phyloP scores from a whole-genome alignment of 2,888 invertebrate genomes.

The Agonopterix arenella region DNA sequence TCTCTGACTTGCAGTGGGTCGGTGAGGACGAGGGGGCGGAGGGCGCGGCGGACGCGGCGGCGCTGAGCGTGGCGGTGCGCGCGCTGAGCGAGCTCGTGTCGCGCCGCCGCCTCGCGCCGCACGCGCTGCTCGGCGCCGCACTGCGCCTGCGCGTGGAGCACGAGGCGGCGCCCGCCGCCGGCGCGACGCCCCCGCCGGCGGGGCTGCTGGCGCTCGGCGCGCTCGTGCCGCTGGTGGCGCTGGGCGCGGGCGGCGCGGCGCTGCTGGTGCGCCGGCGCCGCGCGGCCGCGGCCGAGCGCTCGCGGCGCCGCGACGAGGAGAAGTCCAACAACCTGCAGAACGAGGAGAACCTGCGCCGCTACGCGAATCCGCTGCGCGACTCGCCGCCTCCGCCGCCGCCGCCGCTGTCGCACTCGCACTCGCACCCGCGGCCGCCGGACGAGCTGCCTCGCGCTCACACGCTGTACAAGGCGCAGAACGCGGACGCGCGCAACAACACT shows the following conservation, averaged over 20 bases:
- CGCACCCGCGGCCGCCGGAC: conserved; percentile 60
- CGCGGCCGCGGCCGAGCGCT: conserved; percentile 73
- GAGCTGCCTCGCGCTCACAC: conserved; percentile 77
- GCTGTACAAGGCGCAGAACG: conserved; percentile 90
- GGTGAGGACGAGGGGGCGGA: conserved; percentile 53
- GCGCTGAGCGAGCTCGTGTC: conserved; percentile 56
- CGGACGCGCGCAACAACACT: conserved; percentile 90
- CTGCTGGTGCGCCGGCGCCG: conserved; percentile 34
- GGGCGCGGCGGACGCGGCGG: conserved; percentile 31
- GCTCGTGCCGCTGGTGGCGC: conserved; percentile 16
- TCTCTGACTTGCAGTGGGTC: conserved; percentile 43
- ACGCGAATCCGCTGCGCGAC: conserved; percentile 86
- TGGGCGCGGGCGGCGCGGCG: conserved; percentile 50
- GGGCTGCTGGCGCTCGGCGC: conserved; percentile 24
- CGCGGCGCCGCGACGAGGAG: conserved; percentile 85
- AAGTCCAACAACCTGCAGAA: conserved; percentile 95
- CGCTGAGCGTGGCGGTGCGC: conserved; percentile 48
- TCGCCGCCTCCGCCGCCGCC: neutral
- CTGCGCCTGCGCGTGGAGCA: conserved; percentile 49
- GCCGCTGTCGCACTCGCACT: conserved; percentile 46
- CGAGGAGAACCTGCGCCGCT: conserved; percentile 91
- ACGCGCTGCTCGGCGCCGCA: conserved; percentile 58
- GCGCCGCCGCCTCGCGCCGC: conserved; percentile 53
- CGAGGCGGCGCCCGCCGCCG: conserved; percentile 36
- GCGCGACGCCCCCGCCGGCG: conserved; percentile 33